Conservation (phyloP, 2,113 vertebrate genomes). For the Dolichallabes microphthalmus region DNA sequence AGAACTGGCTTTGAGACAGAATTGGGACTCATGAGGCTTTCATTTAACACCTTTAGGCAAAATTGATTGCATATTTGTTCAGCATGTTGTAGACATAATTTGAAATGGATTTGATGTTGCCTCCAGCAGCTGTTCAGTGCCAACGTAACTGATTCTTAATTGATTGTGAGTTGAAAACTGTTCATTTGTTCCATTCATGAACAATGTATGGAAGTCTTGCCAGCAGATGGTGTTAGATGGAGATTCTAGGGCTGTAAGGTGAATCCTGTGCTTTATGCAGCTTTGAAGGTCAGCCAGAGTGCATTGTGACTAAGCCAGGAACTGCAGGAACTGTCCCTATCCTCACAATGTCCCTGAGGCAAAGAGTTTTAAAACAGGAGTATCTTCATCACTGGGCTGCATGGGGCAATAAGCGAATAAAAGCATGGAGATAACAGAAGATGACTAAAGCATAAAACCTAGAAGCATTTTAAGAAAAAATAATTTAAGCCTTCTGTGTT, state of each 20-base stretch:
- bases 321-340: neutral
- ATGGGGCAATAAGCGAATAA: neutral
- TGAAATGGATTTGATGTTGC: constrained; percentile 8
- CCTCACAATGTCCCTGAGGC: neutral
- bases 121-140: neutral
- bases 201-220: neutral
- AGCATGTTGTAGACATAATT: constrained; percentile 21
- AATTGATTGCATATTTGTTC: constrained; percentile 13
- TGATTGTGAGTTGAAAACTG: constrained; percentile 11
- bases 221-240: constrained; percentile 1
- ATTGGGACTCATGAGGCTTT: neutral
- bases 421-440: neutral
- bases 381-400: constrained; percentile 1
- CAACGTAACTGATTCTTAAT: constrained; percentile 14
- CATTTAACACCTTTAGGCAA: neutral
- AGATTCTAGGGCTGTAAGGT: constrained; percentile 13
- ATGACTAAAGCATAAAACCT: neutral
- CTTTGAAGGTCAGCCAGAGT: constrained; percentile 69
- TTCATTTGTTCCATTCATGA: neutral
- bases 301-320: constrained; percentile 55
- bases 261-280: constrained; percentile 61
- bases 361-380: constrained; percentile 12
- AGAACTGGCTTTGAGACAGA: neutral
- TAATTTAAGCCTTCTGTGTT: neutral
- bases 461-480: neutral